phyloP scores from a whole-genome alignment of 2,113 vertebrate species.

The Ctenomys sociabilis region DNA sequence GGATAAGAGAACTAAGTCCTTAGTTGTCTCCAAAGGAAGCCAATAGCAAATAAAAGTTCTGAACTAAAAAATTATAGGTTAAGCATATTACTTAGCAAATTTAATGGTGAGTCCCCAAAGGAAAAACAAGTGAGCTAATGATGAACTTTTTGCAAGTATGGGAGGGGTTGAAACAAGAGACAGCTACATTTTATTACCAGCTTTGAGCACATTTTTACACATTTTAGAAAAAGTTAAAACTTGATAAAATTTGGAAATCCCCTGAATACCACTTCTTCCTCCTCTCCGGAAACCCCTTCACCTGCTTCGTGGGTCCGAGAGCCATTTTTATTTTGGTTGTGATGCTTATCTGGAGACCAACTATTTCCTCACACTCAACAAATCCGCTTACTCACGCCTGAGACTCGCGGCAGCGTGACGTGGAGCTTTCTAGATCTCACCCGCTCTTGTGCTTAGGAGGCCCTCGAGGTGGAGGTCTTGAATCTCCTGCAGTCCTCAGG shows the following conservation, averaged over 20 bases:
- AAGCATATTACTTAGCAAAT: not conserved
- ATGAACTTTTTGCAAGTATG: not conserved
- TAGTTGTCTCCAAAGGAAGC: not conserved
- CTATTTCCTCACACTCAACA: not conserved
- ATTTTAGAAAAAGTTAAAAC: not conserved
- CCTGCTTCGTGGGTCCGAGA: slow-evolving; percentile 7
- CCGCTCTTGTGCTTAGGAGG: not conserved
- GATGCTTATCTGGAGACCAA: slow-evolving; percentile 48
- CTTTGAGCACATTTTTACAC: not conserved
- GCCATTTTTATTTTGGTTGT: slow-evolving; percentile 45
- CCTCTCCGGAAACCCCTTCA: not conserved
- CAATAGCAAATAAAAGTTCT: not conserved
- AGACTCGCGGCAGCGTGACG: not conserved
- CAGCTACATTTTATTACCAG: slow-evolving; percentile 6
- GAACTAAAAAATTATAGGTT: not conserved
- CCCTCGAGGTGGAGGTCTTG: not conserved
- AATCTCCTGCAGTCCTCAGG: not conserved
- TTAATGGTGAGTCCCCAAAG: not conserved
- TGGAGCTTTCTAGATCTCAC: slow-evolving; percentile 21
- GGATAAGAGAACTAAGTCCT: not conserved
- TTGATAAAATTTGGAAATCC: not conserved
- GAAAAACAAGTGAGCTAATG: not conserved
- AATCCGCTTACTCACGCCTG: slow-evolving; percentile 57
- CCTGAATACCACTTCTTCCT: not conserved
- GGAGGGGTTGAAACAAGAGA: not conserved